Evolutionary conservation across 2,888 invertebrate species (phyloP).

Genomic region (Cerceris rybyensis): DNA sequence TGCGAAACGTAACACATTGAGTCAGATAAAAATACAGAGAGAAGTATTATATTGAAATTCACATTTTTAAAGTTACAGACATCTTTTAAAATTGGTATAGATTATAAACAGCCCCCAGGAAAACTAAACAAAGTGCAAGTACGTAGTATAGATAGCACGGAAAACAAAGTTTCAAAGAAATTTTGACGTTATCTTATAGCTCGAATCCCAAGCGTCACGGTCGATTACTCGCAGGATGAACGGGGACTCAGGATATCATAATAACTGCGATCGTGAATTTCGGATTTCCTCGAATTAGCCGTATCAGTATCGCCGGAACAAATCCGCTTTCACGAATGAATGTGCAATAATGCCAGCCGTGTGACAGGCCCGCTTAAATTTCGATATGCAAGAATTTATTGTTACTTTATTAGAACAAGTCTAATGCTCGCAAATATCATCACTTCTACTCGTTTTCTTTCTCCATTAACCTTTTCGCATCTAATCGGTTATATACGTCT

Average conservation of each 20-base stretch:
- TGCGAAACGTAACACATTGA: too few relatives aligned
- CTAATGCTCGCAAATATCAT: constrained; percentile 11
- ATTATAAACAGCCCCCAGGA: too few relatives aligned
- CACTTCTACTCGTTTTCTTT: neutral
- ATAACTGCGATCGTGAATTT: constrained; percentile 45
- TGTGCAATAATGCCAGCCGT: constrained; percentile 41
- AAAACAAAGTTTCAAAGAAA: neutral
- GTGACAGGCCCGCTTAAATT: constrained; percentile 36
- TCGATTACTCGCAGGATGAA: constrained; percentile 9
- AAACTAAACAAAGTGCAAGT: too few relatives aligned
- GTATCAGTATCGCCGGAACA: constrained; percentile 47
- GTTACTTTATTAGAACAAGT: constrained; percentile 28
- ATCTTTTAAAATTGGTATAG: too few relatives aligned
- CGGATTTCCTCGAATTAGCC: constrained; percentile 55
- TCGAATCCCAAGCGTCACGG: too few relatives aligned
- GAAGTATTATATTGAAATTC: too few relatives aligned
- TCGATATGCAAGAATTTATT: constrained; percentile 29
- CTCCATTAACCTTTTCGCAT: too few relatives aligned
- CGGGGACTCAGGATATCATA: constrained; percentile 21
- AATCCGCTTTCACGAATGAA: constrained; percentile 49
- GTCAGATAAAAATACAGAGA: too few relatives aligned
- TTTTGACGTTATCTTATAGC: too few relatives aligned
- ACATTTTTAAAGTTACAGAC: too few relatives aligned
- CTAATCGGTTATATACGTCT: too few relatives aligned
- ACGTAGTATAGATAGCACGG: too few relatives aligned